Percentiles rank a stretch among this genome's conserved stretches.
Conservation (phyloP, 2,113 vertebrate species). For the Poecilia latipinna region DNA sequence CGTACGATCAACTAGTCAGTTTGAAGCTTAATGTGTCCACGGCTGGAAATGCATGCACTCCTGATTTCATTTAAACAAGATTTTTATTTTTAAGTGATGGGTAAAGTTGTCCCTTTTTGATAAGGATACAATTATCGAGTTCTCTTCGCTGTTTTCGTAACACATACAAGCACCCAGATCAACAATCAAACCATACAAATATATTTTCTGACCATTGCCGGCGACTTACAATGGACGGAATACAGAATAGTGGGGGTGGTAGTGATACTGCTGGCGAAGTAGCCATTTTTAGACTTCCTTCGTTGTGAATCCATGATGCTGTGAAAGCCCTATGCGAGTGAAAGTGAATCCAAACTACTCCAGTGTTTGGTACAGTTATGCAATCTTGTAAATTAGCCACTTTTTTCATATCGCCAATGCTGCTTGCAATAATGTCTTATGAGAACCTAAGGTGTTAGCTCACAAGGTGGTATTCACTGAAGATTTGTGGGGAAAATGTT, state of each 20-base stretch:
- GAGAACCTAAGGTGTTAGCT: neutral
- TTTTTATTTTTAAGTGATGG: neutral
- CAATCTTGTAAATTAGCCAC: conserved; percentile 14
- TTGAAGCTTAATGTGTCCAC: neutral
- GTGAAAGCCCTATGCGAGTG: conserved; percentile 28
- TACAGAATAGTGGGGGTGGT: conserved; percentile 62
- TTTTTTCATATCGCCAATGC: neutral
- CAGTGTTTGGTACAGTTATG: conserved; percentile 2
- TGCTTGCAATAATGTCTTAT: conserved; percentile 13
- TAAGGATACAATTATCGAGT: neutral
- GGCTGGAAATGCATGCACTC: neutral
- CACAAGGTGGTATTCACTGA: neutral
- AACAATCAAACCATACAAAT: neutral
- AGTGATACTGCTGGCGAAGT: conserved; percentile 53
- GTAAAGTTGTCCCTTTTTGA: neutral
- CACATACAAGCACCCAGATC: conserved; percentile 20
- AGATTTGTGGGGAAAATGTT: neutral
- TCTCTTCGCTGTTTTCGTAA: conserved; percentile 26
- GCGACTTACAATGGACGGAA: conserved; percentile 55
- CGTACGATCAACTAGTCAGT: neutral
- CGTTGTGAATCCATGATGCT: conserved; percentile 60
- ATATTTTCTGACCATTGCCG: conserved; percentile 34
- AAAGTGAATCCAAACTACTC: conserved; percentile 27
- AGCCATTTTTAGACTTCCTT: conserved; percentile 76
- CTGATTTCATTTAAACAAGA: conserved; percentile 10